phyloP scores from a whole-genome alignment of 2,888 invertebrate genomes.

The Hololepta plana region DNA sequence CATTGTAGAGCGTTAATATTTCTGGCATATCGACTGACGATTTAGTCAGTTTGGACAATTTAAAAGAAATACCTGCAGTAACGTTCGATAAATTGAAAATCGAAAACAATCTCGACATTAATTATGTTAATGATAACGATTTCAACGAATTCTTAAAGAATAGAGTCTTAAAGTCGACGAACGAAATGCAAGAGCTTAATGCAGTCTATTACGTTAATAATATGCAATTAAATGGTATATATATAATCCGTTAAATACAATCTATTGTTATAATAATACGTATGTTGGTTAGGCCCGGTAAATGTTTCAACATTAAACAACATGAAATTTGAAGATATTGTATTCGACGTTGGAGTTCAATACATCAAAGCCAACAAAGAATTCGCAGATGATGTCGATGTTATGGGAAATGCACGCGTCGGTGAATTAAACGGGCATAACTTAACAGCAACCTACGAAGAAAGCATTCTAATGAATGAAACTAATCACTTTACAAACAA shows the following conservation, averaged over 20 bases:
- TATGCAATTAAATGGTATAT: constrained; percentile 15
- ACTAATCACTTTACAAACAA: constrained; percentile 11
- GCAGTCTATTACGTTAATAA: constrained; percentile 18
- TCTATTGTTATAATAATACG: too few relatives aligned
- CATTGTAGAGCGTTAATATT: constrained; percentile 14
- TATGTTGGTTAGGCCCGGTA: constrained; percentile 17
- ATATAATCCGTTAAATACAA: too few relatives aligned
- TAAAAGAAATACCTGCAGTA: constrained; percentile 14
- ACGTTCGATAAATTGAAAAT: constrained; percentile 17
- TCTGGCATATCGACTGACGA: constrained; percentile 16
- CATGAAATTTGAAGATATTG: constrained; percentile 17
- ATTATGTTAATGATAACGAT: constrained; percentile 16
- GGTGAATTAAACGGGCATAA: constrained; percentile 15
- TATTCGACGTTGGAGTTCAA: constrained; percentile 18
- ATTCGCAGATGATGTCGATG: constrained; percentile 15
- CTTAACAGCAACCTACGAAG: constrained; percentile 13
- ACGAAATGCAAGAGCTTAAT: constrained; percentile 14
- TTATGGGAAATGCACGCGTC: constrained; percentile 15
- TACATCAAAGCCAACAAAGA: constrained; percentile 16
- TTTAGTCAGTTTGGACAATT: constrained; percentile 16
- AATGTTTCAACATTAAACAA: constrained; percentile 16
- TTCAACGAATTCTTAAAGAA: constrained; percentile 16
- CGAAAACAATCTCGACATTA: constrained; percentile 15
- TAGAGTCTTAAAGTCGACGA: constrained; percentile 14
- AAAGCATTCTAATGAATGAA: constrained; percentile 12